These are phyloP conservation scores for Drosophila longiperda DNA, from an alignment of 2,888 invertebrate species.

Conservation along the genomic window DNA sequence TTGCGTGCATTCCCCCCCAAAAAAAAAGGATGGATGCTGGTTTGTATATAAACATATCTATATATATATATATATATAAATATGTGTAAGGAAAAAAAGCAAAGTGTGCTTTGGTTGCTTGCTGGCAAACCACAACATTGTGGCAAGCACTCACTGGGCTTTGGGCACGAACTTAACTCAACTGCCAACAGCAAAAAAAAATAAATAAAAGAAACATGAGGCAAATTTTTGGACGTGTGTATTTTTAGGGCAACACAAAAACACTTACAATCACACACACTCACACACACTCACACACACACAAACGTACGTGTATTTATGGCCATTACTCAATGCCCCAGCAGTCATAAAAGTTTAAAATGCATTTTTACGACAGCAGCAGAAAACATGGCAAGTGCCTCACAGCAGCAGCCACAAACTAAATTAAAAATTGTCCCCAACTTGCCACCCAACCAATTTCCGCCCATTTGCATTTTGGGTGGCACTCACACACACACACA, in stretches of 20 bases:
- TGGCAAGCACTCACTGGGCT: conserved; percentile 18
- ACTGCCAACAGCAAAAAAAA: conserved; percentile 9
- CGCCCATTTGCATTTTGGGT: conserved; percentile 33
- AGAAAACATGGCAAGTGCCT: conserved; percentile 42
- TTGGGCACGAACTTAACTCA: conserved; percentile 3
- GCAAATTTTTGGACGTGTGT: conserved; percentile 24
- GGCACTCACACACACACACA: neutral
- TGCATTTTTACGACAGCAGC: conserved; percentile 62
- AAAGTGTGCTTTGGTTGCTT: conserved; percentile 4
- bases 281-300: neutral
- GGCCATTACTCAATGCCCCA: conserved; percentile 66
- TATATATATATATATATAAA: neutral
- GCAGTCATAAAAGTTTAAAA: conserved; percentile 67
- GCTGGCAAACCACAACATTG: conserved; percentile 47
- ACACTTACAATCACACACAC: conserved; percentile 9
- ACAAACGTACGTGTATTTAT: conserved; percentile 51
- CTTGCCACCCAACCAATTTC: conserved; percentile 21
- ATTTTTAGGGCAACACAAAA: conserved; percentile 26
- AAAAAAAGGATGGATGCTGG: neutral
- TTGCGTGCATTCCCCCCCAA: neutral
- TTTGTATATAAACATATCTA: neutral
- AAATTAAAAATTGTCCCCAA: conserved; percentile 54
- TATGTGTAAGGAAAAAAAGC: neutral
- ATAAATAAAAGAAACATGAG: conserved; percentile 10
- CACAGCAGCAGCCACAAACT: conserved; percentile 30